Percentiles rank a stretch among this genome's conserved stretches.
Evolutionary conservation across 2,113 vertebrate species (phyloP).

Genomic region (Archilochus colubris): DNA sequence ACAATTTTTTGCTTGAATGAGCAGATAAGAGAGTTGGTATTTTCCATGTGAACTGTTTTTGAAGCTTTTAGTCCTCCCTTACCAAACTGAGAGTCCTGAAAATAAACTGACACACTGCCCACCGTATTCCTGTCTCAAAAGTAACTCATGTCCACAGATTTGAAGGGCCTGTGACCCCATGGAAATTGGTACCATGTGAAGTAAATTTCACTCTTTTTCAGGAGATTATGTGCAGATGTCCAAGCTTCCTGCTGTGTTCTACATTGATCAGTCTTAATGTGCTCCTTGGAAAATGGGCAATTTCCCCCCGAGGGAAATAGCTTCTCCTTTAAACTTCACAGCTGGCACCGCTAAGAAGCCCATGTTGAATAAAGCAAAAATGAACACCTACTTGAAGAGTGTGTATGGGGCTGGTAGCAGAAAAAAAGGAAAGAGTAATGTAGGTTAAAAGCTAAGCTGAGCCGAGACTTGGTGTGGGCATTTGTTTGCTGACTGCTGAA

Average conservation of each 20-base stretch:
- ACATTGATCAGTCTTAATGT: neutral
- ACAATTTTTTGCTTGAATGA: neutral
- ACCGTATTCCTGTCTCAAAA: neutral
- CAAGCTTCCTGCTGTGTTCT: neutral
- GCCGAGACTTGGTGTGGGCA: rapidly evolving
- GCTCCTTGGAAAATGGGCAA: neutral
- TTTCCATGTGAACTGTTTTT: neutral
- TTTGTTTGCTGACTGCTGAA: neutral
- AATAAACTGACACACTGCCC: neutral
- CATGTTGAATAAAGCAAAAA: neutral
- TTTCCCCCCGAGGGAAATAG: neutral
- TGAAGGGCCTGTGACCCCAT: neutral
- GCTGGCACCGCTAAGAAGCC: neutral
- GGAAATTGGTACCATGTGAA: neutral
- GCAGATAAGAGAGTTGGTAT: neutral
- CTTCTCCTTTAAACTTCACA: conserved; percentile 6
- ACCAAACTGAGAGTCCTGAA: neutral
- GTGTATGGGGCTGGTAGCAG: neutral
- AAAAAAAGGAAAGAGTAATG: neutral
- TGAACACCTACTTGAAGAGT: neutral
- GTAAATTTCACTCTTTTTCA: neutral
- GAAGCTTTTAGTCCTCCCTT: neutral
- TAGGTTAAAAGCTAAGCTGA: neutral
- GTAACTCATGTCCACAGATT: neutral
- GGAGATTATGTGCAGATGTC: neutral